These are phyloP conservation scores for Pangasius sanitwongsei DNA, from an alignment of 2,797 vertebrate genomes.

Conservation along the genomic window DNA sequence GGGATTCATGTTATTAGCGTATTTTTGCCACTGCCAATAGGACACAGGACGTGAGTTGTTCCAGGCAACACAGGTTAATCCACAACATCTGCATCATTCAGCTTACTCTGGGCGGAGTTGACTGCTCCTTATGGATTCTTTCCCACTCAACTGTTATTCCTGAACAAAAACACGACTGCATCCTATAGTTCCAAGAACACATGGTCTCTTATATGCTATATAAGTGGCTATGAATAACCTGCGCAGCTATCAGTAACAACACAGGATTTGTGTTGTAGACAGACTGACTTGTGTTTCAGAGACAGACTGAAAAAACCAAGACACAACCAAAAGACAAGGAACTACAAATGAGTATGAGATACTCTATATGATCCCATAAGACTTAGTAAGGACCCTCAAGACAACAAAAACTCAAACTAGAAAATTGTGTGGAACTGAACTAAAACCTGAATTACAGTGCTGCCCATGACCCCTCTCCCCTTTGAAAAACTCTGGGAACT, in stretches of 20 bases:
- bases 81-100: constrained; percentile 60
- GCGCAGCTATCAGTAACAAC: constrained; percentile 29
- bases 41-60: constrained; percentile 63
- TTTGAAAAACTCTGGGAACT: constrained; percentile 72
- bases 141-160: constrained; percentile 45
- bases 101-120: constrained; percentile 46
- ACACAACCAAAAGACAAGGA: constrained; percentile 16
- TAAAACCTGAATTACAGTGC: constrained; percentile 63
- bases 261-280: background rate
- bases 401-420: constrained; percentile 46
- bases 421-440: constrained; percentile 58
- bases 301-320: background rate
- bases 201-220: constrained; percentile 29
- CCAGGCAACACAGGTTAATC: constrained; percentile 65
- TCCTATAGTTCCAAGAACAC: constrained; percentile 50
- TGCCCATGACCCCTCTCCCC: constrained; percentile 37
- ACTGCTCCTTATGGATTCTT: constrained; percentile 42
- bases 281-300: no score
- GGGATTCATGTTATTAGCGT: constrained; percentile 58
- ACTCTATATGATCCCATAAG: constrained; percentile 26
- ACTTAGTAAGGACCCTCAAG: constrained; percentile 41
- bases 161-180: constrained; percentile 49
- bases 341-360: constrained; percentile 31
- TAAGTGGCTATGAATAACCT: constrained; percentile 33
- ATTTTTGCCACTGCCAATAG: constrained; percentile 56